These are phyloP conservation scores for Griposia aprilina DNA, from an alignment of 2,888 invertebrate genomes.

Conservation along the genomic window DNA sequence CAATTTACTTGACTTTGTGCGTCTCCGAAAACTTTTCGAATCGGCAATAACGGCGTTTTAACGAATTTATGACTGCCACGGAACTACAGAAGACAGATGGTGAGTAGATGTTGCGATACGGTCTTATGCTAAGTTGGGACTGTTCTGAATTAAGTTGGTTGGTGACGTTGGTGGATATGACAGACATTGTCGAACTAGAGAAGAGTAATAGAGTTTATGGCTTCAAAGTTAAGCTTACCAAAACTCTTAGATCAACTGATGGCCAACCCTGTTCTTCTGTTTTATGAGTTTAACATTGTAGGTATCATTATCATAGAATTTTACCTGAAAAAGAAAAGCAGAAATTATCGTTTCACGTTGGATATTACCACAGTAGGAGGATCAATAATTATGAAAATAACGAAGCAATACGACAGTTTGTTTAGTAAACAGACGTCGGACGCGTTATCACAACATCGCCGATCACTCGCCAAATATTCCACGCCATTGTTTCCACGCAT, in stretches of 20 bases:
- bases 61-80: neutral
- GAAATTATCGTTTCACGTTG: neutral
- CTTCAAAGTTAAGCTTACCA: constrained; percentile 14
- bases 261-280: neutral
- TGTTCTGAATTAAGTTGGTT: neutral
- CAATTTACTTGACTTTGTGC: neutral
- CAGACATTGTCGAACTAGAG: neutral
- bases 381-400: constrained; percentile 62
- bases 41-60: neutral
- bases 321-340: constrained; percentile 34
- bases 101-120: neutral
- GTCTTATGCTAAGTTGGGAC: neutral
- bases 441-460: constrained; percentile 74
- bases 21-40: neutral
- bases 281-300: neutral
- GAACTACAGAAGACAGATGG: neutral
- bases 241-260: neutral
- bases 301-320: neutral
- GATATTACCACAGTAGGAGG: constrained; percentile 67
- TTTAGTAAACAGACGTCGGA: constrained; percentile 79
- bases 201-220: neutral
- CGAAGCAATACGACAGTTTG: constrained; percentile 70
- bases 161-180: neutral
- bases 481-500: constrained; percentile 63
- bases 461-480: constrained; percentile 76